These are phyloP conservation scores for Ferrisia virgata DNA, from an alignment of 2,888 invertebrate genomes.

Conservation along the genomic window DNA sequence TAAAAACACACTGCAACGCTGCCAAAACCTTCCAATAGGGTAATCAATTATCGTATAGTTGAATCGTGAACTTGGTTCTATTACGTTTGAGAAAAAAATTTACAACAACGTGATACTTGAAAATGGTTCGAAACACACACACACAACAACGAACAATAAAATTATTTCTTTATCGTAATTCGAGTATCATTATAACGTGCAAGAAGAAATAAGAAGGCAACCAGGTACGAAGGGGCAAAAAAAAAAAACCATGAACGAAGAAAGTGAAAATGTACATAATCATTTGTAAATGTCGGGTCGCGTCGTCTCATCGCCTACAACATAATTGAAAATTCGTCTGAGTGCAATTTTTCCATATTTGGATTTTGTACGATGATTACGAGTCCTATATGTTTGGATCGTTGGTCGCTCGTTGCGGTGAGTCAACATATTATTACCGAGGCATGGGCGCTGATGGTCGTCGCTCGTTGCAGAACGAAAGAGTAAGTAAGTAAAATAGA, in stretches of 20 bases:
- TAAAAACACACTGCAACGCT: no score
- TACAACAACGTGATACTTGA: background rate
- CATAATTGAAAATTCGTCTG: background rate
- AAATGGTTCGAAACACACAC: no score
- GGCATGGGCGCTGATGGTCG: background rate
- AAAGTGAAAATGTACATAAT: background rate
- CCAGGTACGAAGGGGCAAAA: background rate
- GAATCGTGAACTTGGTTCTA: background rate
- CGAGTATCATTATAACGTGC: background rate
- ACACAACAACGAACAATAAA: background rate
- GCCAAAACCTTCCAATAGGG: background rate
- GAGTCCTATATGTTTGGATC: background rate
- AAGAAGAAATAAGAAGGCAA: background rate
- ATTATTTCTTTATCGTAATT: background rate
- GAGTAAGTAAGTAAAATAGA: background rate
- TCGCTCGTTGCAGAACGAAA: background rate
- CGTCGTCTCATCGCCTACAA: background rate
- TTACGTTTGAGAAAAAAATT: background rate
- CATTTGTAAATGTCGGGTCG: no score
- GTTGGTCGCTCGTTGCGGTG: background rate
- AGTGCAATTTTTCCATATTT: background rate
- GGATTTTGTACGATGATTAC: no score
- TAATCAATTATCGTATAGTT: background rate
- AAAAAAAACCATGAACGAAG: background rate
- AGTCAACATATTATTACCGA: background rate